These are phyloP conservation scores for Bombus huntii DNA, from an alignment of 1,140 invertebrate genomes.

Conservation along the genomic window DNA sequence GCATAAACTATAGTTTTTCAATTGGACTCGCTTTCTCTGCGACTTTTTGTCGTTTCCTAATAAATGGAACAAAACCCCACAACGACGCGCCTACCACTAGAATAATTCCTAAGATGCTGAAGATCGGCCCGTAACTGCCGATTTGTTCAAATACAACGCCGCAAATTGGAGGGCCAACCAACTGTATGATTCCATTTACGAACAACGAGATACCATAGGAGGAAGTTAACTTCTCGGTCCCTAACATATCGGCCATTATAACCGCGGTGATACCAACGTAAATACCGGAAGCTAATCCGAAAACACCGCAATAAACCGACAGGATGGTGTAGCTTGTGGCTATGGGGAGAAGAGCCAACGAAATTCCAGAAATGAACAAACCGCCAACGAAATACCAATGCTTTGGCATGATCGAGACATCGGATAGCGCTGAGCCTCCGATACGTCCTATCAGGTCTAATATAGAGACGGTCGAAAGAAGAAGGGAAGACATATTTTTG, in stretches of 20 bases:
- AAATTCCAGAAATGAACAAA: conserved; percentile 88
- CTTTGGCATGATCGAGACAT: conserved; percentile 88
- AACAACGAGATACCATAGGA: conserved; percentile 93
- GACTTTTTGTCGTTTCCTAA: conserved; percentile 81
- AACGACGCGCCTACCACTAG: conserved; percentile 88
- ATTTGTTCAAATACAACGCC: conserved; percentile 87
- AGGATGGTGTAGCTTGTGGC: conserved; percentile 83
- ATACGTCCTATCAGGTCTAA: conserved; percentile 91
- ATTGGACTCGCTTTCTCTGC: conserved; percentile 57
- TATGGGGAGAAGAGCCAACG: conserved; percentile 87
- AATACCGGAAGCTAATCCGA: conserved; percentile 92
- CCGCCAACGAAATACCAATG: conserved; percentile 92
- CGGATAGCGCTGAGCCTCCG: conserved; percentile 91
- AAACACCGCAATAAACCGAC: conserved; percentile 88
- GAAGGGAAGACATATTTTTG: conserved; percentile 86
- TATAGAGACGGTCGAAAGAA: conserved; percentile 90
- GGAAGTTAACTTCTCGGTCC: conserved; percentile 90
- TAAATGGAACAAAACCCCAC: conserved; percentile 89
- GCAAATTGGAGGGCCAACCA: conserved; percentile 91
- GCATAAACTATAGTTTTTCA: conserved; percentile 69
- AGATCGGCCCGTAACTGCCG: conserved; percentile 87
- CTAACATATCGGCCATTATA: conserved; percentile 93
- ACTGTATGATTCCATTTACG: conserved; percentile 90
- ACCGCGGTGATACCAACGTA: conserved; percentile 93
- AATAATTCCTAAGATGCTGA: conserved; percentile 88